Conservation (phyloP, 1,140 invertebrate species). For the Neotoxoptera formosana region DNA sequence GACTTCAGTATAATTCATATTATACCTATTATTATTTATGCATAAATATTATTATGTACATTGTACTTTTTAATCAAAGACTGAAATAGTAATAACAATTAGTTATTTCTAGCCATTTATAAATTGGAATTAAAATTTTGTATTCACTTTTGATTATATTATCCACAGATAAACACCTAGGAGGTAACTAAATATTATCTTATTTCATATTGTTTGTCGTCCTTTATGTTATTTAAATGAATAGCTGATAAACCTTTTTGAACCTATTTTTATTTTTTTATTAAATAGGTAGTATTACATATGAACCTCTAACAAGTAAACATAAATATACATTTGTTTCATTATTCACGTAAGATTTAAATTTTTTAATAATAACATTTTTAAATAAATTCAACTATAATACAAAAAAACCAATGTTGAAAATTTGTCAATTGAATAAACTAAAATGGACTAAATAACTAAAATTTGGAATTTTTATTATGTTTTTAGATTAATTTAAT, state of each 20-base stretch:
- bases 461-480: not conserved
- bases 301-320: not conserved
- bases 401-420: no score
- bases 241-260: not conserved
- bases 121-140: no score
- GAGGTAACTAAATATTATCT: no score
- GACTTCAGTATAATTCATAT: not conserved
- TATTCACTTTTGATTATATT: no score
- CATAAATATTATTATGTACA: not conserved
- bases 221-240: no score
- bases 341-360: not conserved
- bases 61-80: not conserved
- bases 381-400: no score
- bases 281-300: not conserved
- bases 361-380: no score
- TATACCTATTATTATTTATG: no score
- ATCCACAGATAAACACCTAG: no score
- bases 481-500: constrained; percentile 44
- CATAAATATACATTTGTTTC: not conserved
- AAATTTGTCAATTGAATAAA: not conserved
- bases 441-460: not conserved
- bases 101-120: no score
- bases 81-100: no score
- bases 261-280: not conserved
- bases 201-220: no score